phyloP scores from a whole-genome alignment of 2,113 vertebrate species.

The Sisor rabdophorus region DNA sequence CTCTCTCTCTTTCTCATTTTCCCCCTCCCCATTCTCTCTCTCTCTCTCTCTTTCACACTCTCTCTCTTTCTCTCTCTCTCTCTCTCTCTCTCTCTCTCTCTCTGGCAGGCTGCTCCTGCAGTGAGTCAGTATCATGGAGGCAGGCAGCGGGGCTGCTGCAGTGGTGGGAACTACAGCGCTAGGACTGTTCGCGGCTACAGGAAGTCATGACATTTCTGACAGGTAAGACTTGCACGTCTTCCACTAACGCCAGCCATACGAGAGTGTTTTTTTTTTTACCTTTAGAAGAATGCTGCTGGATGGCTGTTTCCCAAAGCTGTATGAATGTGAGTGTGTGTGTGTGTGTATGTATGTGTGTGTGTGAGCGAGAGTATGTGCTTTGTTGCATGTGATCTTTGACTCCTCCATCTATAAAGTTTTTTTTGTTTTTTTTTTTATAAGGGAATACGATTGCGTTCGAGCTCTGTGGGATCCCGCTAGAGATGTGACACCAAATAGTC shows the following conservation, averaged over 20 bases:
- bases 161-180: conserved; percentile 70
- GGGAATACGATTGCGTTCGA: not conserved
- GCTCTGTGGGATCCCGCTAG: not conserved
- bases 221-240: conserved; percentile 62
- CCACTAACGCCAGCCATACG: conserved; percentile 1
- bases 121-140: conserved; percentile 76
- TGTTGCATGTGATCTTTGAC: conserved; percentile 20
- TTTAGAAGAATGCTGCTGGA: conserved; percentile 3
- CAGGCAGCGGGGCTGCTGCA: conserved; percentile 74
- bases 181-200: conserved; percentile 69
- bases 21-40: conserved; percentile 51
- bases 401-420: conserved; percentile 37
- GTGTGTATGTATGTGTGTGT: conserved; percentile 41
- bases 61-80: not conserved
- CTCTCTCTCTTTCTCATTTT: conserved; percentile 27
- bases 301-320: not conserved
- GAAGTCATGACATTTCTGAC: conserved; percentile 72
- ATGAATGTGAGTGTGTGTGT: not conserved
- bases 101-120: conserved; percentile 66
- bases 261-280: conserved; percentile 26
- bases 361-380: conserved; percentile 2
- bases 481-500: not conserved
- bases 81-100: conserved; percentile 33
- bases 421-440: not conserved
- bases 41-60: conserved; percentile 52